Conservation (phyloP, 2,797 vertebrate species). For the Thripadectes ignobilis region DNA sequence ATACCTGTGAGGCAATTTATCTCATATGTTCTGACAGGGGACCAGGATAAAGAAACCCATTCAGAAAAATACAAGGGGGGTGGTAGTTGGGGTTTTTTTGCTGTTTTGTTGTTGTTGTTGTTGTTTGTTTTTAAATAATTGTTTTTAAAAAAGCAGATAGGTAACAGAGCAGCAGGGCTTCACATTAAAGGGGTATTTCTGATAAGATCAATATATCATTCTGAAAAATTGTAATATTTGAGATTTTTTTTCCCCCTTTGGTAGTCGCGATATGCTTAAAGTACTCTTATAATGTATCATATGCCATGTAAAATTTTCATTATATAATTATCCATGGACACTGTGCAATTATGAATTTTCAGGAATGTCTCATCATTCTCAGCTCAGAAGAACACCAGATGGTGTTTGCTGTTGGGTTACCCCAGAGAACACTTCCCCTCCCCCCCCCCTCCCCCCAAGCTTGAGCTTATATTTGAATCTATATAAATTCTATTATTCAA, state of each 20-base stretch:
- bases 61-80: fast-evolving
- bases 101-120: not conserved
- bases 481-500: not conserved
- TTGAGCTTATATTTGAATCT: not conserved
- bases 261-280: not conserved
- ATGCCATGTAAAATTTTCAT: not conserved
- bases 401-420: not conserved
- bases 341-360: not conserved
- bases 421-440: not conserved
- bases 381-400: not conserved
- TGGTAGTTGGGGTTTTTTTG: too few relatives aligned
- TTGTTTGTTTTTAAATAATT: too few relatives aligned
- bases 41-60: not conserved
- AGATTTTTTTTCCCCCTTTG: not conserved
- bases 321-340: not conserved
- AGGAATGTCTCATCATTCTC: not conserved
- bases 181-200: not conserved
- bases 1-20: not conserved
- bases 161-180: not conserved
- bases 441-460: not conserved
- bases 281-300: not conserved
- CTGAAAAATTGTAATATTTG: not conserved
- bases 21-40: not conserved
- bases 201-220: not conserved
- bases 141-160: not conserved